phyloP scores from a whole-genome alignment of 2,888 invertebrate species.

The Craniophora ligustri region DNA sequence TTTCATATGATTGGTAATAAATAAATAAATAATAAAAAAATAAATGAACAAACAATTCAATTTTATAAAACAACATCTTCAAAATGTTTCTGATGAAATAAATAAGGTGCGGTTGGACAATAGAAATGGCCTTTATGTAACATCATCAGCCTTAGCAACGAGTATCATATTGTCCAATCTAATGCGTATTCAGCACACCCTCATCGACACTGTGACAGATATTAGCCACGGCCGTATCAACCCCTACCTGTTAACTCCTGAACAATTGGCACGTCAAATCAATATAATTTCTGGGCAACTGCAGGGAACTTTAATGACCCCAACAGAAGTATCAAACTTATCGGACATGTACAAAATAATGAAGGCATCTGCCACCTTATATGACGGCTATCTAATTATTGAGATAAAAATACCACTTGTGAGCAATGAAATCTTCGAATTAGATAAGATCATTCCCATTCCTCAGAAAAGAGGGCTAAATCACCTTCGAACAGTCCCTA shows the following conservation, averaged over 20 bases:
- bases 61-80: background rate
- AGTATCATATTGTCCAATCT: background rate
- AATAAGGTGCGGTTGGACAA: background rate
- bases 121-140: background rate
- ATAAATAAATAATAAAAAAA: no score
- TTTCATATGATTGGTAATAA: no score
- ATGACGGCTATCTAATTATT: slow-evolving; percentile 1
- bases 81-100: background rate
- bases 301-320: background rate
- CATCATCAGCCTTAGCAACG: background rate
- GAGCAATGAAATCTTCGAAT: background rate
- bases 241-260: slow-evolving; percentile 1
- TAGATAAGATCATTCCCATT: background rate
- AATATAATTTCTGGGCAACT: slow-evolving; percentile 3
- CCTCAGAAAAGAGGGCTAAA: background rate
- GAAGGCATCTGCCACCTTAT: background rate
- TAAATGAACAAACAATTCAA: background rate
- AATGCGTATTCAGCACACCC: background rate
- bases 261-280: background rate
- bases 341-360: background rate
- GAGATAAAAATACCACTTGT: slow-evolving; percentile 1
- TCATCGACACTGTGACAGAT: background rate
- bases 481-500: background rate
- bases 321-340: background rate
- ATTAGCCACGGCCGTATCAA: background rate